Base-by-base conservation (phyloP, 2,797 vertebrate species). In the Gadopsis marmoratus region DNA sequence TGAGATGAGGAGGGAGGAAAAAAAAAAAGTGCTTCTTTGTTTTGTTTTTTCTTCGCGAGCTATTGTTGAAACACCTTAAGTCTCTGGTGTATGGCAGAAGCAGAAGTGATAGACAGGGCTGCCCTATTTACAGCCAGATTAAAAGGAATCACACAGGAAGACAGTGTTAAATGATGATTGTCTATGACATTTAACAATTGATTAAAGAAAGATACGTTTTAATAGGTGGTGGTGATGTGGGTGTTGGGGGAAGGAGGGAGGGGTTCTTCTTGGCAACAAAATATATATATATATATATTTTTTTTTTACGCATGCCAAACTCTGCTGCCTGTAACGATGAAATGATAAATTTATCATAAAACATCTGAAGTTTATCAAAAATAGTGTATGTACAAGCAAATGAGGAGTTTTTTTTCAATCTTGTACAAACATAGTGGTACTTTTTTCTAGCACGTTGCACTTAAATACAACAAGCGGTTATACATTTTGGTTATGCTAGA, bases 11-110 rank as follows among this genome's bases (percentile, higher is more conserved):
- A 85, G 91, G 80, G 83, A 82, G 78, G 43, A 7, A 37, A 75
- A 76, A 26, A 26, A 87, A 89, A 90, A 93, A 92, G 87, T 92
- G 86, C 87, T 89, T 89, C 89, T 93, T 92, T 94, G 87, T 93
- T 92, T 92, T 91, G 88, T 85, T 84, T 84, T 71, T 78, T 81
- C 72, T 90, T 86, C 76, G 70, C 71, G 70, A 89, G 92, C 93
- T 95, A 93, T 95, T 95, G 94, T 95, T 95, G 94, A 95, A 95
- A 95, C 93, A 95, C 95, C 95, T 95, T 95, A 95, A 94, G 94
- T 95, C 94, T 95, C 95, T 93, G 90, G 94, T 95, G 95, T 93
- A 86, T 69, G 81, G 91, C 83, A 90, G 91, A 84, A 91, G 71
- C 85, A 80, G 91, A 90, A 93, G 93, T 94, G 94, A 95, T 94